Evolutionary conservation across 2,113 vertebrate species (phyloP).

Genomic region (Neotragus moschatus): DNA sequence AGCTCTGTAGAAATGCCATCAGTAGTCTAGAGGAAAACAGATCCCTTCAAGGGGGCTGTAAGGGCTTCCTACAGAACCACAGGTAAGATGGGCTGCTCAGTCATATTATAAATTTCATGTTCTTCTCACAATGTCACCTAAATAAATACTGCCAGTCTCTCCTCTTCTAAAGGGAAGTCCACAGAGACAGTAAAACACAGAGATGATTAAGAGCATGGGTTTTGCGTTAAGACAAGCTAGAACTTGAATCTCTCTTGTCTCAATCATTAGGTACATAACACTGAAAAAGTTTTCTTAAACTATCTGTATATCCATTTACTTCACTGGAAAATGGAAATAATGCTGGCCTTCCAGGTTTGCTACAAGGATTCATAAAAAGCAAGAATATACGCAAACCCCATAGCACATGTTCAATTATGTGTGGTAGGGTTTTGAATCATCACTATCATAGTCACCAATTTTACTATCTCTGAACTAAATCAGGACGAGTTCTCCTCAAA

Average conservation of each 20-base stretch:
- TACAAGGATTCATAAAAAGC: background rate
- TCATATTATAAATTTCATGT: background rate
- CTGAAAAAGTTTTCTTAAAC: background rate
- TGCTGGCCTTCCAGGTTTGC: background rate
- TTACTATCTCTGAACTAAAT: background rate
- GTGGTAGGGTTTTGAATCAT: background rate
- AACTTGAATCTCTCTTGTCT: background rate
- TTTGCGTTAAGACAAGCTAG: background rate
- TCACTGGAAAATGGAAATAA: background rate
- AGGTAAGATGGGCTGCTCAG: background rate
- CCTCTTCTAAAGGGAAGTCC: background rate
- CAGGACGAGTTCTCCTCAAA: background rate
- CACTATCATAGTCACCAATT: background rate
- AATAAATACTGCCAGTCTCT: background rate
- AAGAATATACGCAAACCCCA: background rate
- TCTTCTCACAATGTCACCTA: background rate
- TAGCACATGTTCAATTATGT: background rate
- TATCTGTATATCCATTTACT: background rate
- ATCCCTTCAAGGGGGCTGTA: background rate
- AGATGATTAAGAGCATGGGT: background rate
- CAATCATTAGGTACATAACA: background rate
- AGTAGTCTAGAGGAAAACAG: background rate
- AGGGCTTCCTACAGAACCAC: background rate
- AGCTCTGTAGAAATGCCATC: background rate
- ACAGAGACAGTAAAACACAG: background rate